Conservation (phyloP, 2,113 vertebrate species). For the Peromyscus maniculatus region DNA sequence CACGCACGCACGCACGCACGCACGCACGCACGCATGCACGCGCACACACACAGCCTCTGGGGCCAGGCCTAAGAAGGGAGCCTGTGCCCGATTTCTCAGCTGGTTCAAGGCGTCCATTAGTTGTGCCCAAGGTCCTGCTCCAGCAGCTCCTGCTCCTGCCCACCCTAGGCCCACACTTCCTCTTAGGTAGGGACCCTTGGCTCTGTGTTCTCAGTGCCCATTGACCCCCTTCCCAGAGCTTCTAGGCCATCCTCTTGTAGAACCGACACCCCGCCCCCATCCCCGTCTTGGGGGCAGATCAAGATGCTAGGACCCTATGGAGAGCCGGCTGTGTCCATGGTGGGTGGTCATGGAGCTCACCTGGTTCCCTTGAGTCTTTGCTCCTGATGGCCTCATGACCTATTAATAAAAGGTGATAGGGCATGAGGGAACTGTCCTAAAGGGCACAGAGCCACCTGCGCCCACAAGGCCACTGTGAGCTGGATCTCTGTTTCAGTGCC, state of each 20-base stretch:
- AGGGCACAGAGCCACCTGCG: not conserved
- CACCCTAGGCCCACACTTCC: accelerated
- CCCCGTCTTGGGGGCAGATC: not conserved
- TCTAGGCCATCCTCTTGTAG: too few species aligned
- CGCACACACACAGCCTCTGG: not conserved
- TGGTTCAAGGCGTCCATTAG: too few species aligned
- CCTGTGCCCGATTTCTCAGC: accelerated
- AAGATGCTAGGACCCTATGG: not conserved
- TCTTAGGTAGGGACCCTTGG: not conserved
- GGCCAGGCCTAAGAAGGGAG: not conserved
- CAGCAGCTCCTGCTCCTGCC: too few species aligned
- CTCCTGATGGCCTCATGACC: not conserved
- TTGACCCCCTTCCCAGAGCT: too few species aligned
- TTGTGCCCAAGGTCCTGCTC: not conserved
- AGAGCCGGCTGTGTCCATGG: not conserved
- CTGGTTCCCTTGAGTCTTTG: not conserved
- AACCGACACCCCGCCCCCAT: not conserved
- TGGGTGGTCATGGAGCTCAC: not conserved
- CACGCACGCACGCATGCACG: too few species aligned
- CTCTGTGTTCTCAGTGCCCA: not conserved
- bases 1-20: too few species aligned
- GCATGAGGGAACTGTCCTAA: not conserved
- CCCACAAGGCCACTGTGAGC: not conserved
- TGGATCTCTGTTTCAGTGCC: not conserved
- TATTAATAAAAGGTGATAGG: not conserved